Conservation (phyloP, 2,797 vertebrate genomes). For the Chlorospingus flavigularis region DNA sequence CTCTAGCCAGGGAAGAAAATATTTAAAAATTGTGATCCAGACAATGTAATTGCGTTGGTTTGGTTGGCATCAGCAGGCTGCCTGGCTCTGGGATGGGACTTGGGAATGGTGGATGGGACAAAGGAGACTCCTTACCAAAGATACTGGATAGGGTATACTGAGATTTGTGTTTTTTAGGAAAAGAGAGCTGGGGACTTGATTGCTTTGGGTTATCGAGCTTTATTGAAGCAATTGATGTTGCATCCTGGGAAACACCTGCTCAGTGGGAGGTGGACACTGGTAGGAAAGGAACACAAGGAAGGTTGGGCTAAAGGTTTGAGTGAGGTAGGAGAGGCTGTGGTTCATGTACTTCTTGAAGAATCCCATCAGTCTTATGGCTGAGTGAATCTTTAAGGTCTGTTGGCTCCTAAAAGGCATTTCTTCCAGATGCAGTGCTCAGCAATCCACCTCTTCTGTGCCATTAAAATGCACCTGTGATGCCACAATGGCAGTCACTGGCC, state of each 20-base stretch:
- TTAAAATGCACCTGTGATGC: neutral
- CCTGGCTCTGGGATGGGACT: neutral
- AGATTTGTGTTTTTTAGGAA: neutral
- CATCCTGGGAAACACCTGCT: neutral
- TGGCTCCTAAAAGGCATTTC: neutral
- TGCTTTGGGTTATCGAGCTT: neutral
- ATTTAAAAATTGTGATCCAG: neutral
- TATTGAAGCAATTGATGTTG: neutral
- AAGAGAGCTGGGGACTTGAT: neutral
- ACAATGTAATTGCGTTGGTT: neutral
- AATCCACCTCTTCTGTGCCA: neutral
- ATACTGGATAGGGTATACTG: too few species aligned
- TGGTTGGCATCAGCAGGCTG: neutral
- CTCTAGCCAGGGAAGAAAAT: neutral
- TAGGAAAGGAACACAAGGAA: neutral
- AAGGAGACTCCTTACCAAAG: neutral
- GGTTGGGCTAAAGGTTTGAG: neutral
- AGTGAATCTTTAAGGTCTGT: neutral
- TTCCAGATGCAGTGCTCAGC: neutral
- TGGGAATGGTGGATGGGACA: neutral
- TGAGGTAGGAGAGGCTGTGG: neutral
- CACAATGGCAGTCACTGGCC: accelerated
- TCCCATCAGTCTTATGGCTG: neutral
- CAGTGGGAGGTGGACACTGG: neutral
- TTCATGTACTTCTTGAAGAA: neutral